Evolutionary conservation across 2,113 vertebrate species (phyloP).

Genomic region (Cisticola juncidis): DNA sequence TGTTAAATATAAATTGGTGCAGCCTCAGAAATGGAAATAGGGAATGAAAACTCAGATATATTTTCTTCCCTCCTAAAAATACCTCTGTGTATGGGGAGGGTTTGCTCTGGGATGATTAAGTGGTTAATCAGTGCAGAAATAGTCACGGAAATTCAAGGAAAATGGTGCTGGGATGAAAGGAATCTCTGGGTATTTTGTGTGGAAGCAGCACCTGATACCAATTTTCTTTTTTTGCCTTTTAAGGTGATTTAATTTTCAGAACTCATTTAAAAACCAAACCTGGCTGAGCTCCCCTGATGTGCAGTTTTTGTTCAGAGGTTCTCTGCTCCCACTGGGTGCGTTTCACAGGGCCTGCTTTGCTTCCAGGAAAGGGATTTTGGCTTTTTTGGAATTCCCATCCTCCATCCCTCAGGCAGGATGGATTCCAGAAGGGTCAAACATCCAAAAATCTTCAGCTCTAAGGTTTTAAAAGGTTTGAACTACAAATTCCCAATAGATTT

Average conservation of each 20-base stretch:
- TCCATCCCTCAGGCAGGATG: no score
- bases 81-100: not conserved
- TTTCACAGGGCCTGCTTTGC: not conserved
- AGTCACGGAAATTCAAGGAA: not conserved
- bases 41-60: rapidly evolving
- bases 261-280: not conserved
- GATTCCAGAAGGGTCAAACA: not conserved
- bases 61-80: not conserved
- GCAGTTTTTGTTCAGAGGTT: not conserved
- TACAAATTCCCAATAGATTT: not conserved
- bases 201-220: not conserved
- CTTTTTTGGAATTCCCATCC: not conserved
- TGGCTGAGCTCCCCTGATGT: not conserved
- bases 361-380: rapidly evolving
- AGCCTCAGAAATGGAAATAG: not conserved
- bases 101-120: not conserved
- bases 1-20: not conserved
- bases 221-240: not conserved
- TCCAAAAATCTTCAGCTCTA: not conserved
- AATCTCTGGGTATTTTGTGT: not conserved
- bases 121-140: not conserved
- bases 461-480: not conserved
- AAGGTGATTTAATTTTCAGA: not conserved
- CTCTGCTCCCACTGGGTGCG: not conserved
- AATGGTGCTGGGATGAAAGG: not conserved